Conservation (phyloP, 2,797 vertebrate genomes). For the Chromobotia macracanthus region DNA sequence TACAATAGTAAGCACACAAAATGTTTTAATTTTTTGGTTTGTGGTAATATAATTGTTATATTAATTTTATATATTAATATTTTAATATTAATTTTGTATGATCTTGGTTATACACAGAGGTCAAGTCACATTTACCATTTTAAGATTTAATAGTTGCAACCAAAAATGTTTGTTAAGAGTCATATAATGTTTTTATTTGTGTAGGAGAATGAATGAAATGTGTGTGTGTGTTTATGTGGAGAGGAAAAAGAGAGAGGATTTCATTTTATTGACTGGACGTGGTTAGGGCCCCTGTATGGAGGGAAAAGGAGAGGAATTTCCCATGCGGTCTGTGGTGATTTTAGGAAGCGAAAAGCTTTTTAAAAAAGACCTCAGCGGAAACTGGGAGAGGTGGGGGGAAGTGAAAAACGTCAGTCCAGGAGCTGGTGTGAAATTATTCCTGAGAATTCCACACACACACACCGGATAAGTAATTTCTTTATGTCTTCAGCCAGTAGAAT, state of each 20-base stretch:
- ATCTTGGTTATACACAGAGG: no score
- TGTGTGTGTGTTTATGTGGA: slow-evolving; percentile 18
- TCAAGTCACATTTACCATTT: no score
- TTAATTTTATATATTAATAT: no score
- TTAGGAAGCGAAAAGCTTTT: slow-evolving; percentile 57
- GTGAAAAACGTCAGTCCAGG: slow-evolving; percentile 43
- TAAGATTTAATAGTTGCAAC: no score
- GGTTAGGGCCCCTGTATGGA: slow-evolving; percentile 36
- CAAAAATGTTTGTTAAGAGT: not conserved
- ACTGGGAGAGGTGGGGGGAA: slow-evolving; percentile 36
- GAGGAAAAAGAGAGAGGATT: slow-evolving; percentile 27
- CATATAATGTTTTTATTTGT: not conserved
- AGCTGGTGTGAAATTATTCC: slow-evolving; percentile 57
- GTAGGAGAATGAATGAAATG: slow-evolving; percentile 32
- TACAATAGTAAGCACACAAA: not conserved
- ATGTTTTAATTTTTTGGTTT: not conserved
- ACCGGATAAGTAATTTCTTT: slow-evolving; percentile 42
- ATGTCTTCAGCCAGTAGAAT: slow-evolving; percentile 31
- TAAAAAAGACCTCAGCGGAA: slow-evolving; percentile 50
- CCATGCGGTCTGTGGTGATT: slow-evolving; percentile 53
- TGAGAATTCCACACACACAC: slow-evolving; percentile 46
- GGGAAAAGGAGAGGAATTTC: slow-evolving; percentile 56
- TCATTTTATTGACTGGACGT: slow-evolving; percentile 48
- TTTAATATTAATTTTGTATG: no score
- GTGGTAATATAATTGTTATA: not conserved